These are phyloP conservation scores for Pica pica DNA, from an alignment of 2,113 vertebrate species.

Conservation along the genomic window DNA sequence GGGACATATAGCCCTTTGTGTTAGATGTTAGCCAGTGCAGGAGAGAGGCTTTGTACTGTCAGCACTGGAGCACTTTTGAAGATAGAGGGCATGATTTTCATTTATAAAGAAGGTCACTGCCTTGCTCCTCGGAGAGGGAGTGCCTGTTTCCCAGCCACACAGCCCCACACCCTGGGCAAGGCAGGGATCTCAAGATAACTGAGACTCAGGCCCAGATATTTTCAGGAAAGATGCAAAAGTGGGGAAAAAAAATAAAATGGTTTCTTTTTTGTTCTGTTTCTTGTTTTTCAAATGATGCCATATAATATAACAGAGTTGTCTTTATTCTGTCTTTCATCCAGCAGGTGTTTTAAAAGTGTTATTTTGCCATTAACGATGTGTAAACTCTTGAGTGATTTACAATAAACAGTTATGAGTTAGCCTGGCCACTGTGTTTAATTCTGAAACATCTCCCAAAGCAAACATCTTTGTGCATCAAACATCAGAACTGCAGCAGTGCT, in stretches of 20 bases:
- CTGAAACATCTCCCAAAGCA: background rate
- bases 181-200: background rate
- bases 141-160: background rate
- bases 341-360: conserved; percentile 62
- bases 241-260: background rate
- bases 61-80: conserved; percentile 38
- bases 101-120: background rate
- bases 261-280: background rate
- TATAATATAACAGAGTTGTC: conserved; percentile 35
- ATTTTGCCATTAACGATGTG: conserved; percentile 67
- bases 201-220: conserved; percentile 25
- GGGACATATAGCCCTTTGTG: background rate
- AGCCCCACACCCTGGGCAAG: background rate
- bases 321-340: conserved; percentile 63
- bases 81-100: conserved; percentile 14
- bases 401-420: conserved; percentile 66
- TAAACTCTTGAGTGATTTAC: conserved; percentile 65
- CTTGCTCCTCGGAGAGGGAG: background rate
- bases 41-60: conserved; percentile 2
- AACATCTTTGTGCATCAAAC: background rate
- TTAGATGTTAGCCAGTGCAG: conserved; percentile 49
- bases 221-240: conserved; percentile 37
- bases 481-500: background rate
- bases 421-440: background rate
- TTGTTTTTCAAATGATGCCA: conserved; percentile 40